phyloP scores from a whole-genome alignment of 1,140 invertebrate genomes.

The Drosophila simulans region DNA sequence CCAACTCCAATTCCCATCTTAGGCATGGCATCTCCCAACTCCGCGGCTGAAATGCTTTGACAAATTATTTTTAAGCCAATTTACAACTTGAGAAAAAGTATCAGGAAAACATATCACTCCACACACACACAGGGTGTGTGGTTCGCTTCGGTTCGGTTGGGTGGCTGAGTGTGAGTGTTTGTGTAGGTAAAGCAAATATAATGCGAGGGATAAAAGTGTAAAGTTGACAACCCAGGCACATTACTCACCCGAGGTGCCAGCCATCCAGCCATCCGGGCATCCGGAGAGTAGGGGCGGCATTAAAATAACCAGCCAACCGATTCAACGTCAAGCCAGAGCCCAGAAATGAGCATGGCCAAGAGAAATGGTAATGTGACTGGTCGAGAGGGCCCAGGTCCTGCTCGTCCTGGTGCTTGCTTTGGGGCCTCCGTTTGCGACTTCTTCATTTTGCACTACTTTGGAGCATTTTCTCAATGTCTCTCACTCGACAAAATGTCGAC shows the following conservation, averaged over 20 bases:
- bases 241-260: slow-evolving; percentile 80
- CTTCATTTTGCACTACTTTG: slow-evolving; percentile 43
- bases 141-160: slow-evolving; percentile 6
- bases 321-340: slow-evolving; percentile 68
- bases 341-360: slow-evolving; percentile 75
- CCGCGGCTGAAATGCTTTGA: slow-evolving; percentile 76
- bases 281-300: slow-evolving; percentile 46
- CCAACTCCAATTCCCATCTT: slow-evolving; percentile 43
- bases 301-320: slow-evolving; percentile 81
- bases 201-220: slow-evolving; percentile 82
- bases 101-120: slow-evolving; percentile 80
- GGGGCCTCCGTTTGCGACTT: slow-evolving; percentile 30
- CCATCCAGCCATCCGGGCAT: slow-evolving; percentile 15
- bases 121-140: slow-evolving; percentile 6
- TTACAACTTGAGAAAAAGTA: slow-evolving; percentile 83
- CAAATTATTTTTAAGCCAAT: slow-evolving; percentile 84
- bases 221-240: slow-evolving; percentile 82
- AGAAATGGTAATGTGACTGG: slow-evolving; percentile 76
- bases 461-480: slow-evolving; percentile 69
- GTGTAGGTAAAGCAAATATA: slow-evolving; percentile 81
- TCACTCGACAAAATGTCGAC: slow-evolving; percentile 73
- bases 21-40: slow-evolving; percentile 38
- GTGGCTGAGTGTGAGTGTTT: slow-evolving; percentile 43
- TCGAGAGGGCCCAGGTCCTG: slow-evolving; percentile 34
- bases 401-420: slow-evolving; percentile 6